phyloP scores from a whole-genome alignment of 2,797 vertebrate genomes.

The Cynodonichthys magdalenae region DNA sequence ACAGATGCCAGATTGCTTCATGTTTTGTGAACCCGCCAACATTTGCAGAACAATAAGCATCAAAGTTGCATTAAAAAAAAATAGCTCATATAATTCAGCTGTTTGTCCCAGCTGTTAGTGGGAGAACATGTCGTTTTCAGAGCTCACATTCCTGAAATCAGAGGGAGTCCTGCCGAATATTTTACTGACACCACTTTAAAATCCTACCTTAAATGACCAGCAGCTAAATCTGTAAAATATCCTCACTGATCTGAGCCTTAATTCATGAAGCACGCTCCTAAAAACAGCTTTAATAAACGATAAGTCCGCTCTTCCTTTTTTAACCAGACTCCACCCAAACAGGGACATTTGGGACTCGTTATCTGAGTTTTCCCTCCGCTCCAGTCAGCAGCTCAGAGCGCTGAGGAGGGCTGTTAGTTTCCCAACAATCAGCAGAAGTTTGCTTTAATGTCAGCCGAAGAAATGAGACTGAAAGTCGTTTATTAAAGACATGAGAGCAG shows the following conservation, averaged over 20 bases:
- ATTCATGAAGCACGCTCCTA: slow-evolving; percentile 44
- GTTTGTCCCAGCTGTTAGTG: too few relatives aligned
- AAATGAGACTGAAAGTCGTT: slow-evolving; percentile 11
- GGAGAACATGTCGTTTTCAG: too few relatives aligned
- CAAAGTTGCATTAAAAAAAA: too few relatives aligned
- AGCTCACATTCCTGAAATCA: slow-evolving; percentile 21
- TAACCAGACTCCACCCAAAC: slow-evolving; percentile 37
- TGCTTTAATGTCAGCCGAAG: not conserved
- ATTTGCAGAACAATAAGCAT: not conserved
- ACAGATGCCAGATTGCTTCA: not conserved
- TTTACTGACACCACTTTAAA: slow-evolving; percentile 62
- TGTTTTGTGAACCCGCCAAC: not conserved
- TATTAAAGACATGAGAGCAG: not conserved
- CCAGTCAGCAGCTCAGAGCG: slow-evolving; percentile 44
- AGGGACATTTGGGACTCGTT: slow-evolving; percentile 59
- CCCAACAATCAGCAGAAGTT: slow-evolving; percentile 26
- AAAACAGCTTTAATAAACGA: slow-evolving; percentile 33
- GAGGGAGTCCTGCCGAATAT: slow-evolving; percentile 16
- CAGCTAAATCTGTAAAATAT: slow-evolving; percentile 50
- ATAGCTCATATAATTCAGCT: too few relatives aligned
- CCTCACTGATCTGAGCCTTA: slow-evolving; percentile 21
- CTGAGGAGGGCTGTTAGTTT: slow-evolving; percentile 23
- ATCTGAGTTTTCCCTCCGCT: slow-evolving; percentile 34
- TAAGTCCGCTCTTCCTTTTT: slow-evolving; percentile 16
- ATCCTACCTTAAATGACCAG: slow-evolving; percentile 39